Percentiles rank a stretch among this genome's conserved stretches.
Evolutionary conservation across 2,888 invertebrate genomes (phyloP).

Genomic region (Synergus umbraculus): DNA sequence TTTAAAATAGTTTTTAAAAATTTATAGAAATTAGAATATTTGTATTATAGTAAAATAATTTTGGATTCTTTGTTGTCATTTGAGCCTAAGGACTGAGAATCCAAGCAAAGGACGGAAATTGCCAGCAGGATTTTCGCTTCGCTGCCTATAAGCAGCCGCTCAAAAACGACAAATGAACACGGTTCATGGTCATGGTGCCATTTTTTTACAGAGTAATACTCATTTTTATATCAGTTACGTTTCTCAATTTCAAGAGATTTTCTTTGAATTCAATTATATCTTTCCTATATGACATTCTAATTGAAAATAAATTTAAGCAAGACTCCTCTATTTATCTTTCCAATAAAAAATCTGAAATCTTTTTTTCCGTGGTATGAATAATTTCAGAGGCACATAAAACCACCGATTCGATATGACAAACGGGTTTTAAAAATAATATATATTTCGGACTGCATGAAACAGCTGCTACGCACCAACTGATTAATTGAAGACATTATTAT

Average conservation of each 20-base stretch:
- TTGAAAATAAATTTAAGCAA: no score
- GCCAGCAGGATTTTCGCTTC: slow-evolving; percentile 29
- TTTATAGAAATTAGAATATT: not conserved
- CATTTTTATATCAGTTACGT: slow-evolving; percentile 6
- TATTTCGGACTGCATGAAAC: not conserved
- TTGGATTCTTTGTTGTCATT: not conserved
- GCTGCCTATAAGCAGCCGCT: slow-evolving; percentile 5
- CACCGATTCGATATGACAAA: not conserved
- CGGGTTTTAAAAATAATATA: not conserved
- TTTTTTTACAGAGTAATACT: slow-evolving; percentile 14
- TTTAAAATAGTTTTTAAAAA: not conserved
- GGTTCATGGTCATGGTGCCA: slow-evolving; percentile 16
- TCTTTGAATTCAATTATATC: not conserved
- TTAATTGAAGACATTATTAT: not conserved
- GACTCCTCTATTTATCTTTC: no score
- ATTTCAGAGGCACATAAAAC: no score
- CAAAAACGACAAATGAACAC: slow-evolving; percentile 20
- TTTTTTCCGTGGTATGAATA: no score
- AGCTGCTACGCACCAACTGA: not conserved
- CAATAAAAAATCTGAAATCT: no score
- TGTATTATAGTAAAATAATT: not conserved
- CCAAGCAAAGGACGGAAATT: slow-evolving; percentile 25
- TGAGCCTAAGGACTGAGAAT: slow-evolving; percentile 24
- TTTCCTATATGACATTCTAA: no score
- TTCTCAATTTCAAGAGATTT: not conserved